phyloP scores from a whole-genome alignment of 2,797 vertebrate genomes.

The Podarcis siculus region DNA sequence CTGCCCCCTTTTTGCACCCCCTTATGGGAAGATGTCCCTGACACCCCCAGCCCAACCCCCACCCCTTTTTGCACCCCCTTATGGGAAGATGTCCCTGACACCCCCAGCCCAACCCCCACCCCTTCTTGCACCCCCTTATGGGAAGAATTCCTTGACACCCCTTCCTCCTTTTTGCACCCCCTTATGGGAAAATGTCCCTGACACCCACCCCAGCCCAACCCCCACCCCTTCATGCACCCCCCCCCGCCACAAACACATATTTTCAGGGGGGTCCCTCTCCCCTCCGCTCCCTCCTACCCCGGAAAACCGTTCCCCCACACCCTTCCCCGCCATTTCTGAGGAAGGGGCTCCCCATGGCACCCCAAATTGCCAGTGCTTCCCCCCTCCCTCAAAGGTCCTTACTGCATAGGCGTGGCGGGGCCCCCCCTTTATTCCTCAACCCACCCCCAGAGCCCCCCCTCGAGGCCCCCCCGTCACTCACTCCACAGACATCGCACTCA shows the following conservation, averaged over 20 bases:
- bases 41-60: too few species aligned
- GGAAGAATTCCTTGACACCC: too few species aligned
- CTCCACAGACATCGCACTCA: slow-evolving; percentile 10
- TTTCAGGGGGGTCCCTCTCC: background rate
- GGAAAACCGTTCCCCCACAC: background rate
- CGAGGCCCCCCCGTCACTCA: background rate
- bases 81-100: too few species aligned
- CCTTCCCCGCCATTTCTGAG: background rate
- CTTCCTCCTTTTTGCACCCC: too few species aligned
- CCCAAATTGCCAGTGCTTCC: background rate
- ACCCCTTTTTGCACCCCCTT: too few species aligned
- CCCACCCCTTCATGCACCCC: background rate
- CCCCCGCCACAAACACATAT: background rate
- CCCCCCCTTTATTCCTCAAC: background rate
- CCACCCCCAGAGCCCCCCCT: background rate
- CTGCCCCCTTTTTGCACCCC: too few species aligned
- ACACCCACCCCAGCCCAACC: too few species aligned
- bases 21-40: too few species aligned
- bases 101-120: too few species aligned
- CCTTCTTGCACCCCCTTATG: too few species aligned
- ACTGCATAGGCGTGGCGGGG: background rate
- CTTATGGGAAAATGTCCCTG: too few species aligned
- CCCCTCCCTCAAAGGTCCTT: background rate
- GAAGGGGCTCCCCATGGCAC: background rate
- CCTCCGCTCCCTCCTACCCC: background rate